Percentiles rank a stretch among this genome's conserved stretches.
Evolutionary conservation across 1,140 invertebrate species (phyloP).

Genomic region (Pemphigus obesinymphae): DNA sequence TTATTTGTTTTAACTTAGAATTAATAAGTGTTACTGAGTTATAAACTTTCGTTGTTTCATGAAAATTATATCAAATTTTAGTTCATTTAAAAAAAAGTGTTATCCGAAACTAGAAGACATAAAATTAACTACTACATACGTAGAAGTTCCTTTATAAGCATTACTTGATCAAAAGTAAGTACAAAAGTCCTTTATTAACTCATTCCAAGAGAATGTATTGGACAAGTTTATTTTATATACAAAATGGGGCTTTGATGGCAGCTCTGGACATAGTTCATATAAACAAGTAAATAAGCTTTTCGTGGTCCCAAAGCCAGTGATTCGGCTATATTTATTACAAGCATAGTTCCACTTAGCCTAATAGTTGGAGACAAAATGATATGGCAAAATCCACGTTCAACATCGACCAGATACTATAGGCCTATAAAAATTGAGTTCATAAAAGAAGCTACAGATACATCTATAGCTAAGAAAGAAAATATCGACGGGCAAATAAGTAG

Average conservation of each 20-base stretch:
- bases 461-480: conserved; percentile 10
- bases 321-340: conserved; percentile 3
- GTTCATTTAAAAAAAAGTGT: neutral
- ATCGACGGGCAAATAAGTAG: neutral
- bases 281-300: conserved; percentile 13
- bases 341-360: conserved; percentile 13
- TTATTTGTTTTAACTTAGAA: no score
- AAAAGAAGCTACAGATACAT: neutral
- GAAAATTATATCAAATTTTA: neutral
- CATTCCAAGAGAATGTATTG: neutral
- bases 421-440: conserved; percentile 16
- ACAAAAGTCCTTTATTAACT: neutral
- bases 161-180: conserved; percentile 42
- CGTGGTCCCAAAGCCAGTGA: neutral
- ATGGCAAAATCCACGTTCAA: conserved; percentile 1
- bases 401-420: neutral
- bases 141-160: conserved; percentile 43
- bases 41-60: neutral
- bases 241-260: neutral
- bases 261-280: conserved; percentile 8
- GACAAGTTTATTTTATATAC: neutral
- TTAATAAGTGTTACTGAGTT: no score
- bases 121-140: conserved; percentile 39
- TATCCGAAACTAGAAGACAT: neutral
- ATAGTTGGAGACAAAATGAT: neutral